Evolutionary conservation across 2,113 vertebrate species (phyloP).

Genomic region (Struthidea cinerea): DNA sequence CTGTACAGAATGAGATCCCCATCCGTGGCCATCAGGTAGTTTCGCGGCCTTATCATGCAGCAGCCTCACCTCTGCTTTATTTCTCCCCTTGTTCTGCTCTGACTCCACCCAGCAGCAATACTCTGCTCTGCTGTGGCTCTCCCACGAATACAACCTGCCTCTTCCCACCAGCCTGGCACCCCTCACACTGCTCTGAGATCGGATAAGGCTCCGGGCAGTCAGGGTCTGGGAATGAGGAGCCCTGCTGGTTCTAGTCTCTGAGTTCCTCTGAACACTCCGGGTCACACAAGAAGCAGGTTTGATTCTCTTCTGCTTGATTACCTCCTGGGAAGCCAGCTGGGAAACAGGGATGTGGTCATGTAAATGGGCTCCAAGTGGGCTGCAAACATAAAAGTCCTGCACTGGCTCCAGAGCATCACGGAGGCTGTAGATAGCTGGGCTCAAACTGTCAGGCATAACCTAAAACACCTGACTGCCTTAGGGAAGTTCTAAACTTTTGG

Average conservation of each 20-base stretch:
- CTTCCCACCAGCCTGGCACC: neutral
- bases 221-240: neutral
- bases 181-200: neutral
- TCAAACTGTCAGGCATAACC: neutral
- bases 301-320: neutral
- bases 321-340: neutral
- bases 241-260: rapidly evolving
- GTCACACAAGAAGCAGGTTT: neutral
- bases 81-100: neutral
- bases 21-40: neutral
- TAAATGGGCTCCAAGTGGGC: neutral
- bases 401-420: neutral
- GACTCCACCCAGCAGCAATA: neutral
- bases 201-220: neutral
- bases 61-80: neutral
- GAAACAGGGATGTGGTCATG: neutral
- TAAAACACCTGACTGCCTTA: neutral
- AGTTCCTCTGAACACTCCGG: neutral
- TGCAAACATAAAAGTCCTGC: neutral
- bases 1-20: neutral
- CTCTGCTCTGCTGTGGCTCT: neutral
- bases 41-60: neutral
- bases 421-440: neutral
- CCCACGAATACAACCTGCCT: neutral
- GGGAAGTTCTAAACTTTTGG: neutral